Base-by-base conservation (phyloP, 2,888 invertebrate genomes). In the Selenia dentaria region DNA sequence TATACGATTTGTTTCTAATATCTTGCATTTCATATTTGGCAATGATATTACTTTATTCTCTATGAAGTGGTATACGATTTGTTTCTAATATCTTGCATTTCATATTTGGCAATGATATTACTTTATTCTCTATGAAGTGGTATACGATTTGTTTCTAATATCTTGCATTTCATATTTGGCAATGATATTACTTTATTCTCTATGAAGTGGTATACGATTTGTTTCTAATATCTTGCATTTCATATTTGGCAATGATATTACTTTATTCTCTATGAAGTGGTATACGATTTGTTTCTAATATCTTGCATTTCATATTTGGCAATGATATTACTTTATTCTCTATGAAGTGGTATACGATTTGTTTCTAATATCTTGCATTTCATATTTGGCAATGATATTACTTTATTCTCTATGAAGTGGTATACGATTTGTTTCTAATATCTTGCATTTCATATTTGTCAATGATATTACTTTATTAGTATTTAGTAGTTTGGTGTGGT, bases 161-260 rank as follows among this genome's bases (percentile, higher is more conserved):
- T 35, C 25, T 35, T 10, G 38, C 29, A 22, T 38, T 26, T 26
- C 26, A 11, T 26, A 26, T 26, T 26, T 26, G 26, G 26, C 9
- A 26, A 26, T 10, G 24, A 9, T 6, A 26, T 26, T 26, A 26
- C 10, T 26, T 3, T n/a, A n/a, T 22, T 6, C 10, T 3, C 2
- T 3, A 3, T 2, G 8, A 5, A 3, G 12, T 6, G 2, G 1
- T 13, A 3, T 5, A 2, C 3, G 12, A 28, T 3, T 3, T 2
- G 2, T 28, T 35, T 35, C 35, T 4, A 27, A 27, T 35, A 10
- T 16, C 24, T n/a, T 18, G 14, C 28, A 16, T 26, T 16, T 46
- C 40, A 35, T 40, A 49, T 44, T 38, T 39, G 25, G 29, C 16
- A 16, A 13, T 6, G 16, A 25, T 9, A 26, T 36, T 36, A 16